A percentile compares a stretch with the other conserved stretches of the same genome.
Evolutionary conservation across 2,888 invertebrate species (phyloP).

Genomic region (Temnothorax ravouxi): DNA sequence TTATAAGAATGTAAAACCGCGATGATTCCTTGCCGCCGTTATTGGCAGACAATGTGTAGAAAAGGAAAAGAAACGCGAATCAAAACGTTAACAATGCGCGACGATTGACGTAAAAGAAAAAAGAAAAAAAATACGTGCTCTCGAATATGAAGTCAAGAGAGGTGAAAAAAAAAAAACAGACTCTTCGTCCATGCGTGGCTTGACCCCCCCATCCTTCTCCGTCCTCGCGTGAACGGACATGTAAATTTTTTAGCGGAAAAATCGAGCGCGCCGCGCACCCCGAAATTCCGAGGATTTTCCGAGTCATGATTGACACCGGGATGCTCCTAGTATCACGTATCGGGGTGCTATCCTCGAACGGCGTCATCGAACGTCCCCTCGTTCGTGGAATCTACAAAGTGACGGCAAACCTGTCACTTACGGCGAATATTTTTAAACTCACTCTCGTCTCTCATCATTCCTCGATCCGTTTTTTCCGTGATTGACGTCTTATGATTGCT

Average conservation of each 20-base stretch:
- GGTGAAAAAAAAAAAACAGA: slow-evolving; percentile 80
- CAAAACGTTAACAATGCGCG: slow-evolving; percentile 80
- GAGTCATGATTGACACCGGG: slow-evolving; percentile 78
- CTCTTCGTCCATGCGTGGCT: slow-evolving; percentile 47
- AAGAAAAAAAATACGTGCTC: slow-evolving; percentile 71
- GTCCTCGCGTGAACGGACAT: slow-evolving; percentile 69
- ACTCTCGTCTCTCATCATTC: no score
- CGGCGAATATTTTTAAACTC: neutral
- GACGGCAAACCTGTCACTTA: neutral
- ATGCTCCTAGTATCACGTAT: slow-evolving; percentile 67
- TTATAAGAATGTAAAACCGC: neutral
- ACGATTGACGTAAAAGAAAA: slow-evolving; percentile 66
- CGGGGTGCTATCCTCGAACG: neutral
- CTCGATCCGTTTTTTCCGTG: no score
- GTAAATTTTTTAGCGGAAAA: slow-evolving; percentile 74
- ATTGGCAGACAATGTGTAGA: slow-evolving; percentile 39
- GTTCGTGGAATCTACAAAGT: neutral
- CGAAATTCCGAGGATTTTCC: slow-evolving; percentile 63
- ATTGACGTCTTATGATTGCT: neutral
- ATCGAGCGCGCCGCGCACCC: slow-evolving; percentile 63
- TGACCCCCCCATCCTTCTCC: slow-evolving; percentile 27
- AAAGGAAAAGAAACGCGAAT: slow-evolving; percentile 55
- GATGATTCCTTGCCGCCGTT: slow-evolving; percentile 40
- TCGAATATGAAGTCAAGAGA: slow-evolving; percentile 78
- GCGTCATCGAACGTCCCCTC: neutral